phyloP scores from a whole-genome alignment of 2,797 vertebrate species.

The Phaenicophaeus curvirostris region DNA sequence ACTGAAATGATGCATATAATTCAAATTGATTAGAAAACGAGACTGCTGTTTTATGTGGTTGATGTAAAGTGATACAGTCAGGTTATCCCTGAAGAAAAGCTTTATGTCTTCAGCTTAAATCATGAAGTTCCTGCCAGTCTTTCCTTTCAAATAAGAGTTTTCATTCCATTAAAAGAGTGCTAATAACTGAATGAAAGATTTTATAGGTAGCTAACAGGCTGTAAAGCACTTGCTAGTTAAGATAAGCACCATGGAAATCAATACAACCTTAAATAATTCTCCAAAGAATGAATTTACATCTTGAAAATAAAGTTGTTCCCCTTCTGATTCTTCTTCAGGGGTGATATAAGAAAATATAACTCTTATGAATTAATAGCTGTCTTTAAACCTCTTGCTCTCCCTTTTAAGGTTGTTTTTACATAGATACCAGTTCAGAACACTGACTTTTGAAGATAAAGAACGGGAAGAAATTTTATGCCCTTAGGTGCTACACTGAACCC shows the following conservation, averaged over 20 bases:
- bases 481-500: not conserved
- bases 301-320: not conserved
- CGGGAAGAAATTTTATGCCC: not conserved
- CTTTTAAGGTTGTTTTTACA: not conserved
- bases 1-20: constrained; percentile 25
- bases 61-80: not conserved
- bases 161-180: not conserved
- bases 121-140: not conserved
- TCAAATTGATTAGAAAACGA: not conserved
- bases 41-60: not conserved
- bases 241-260: not conserved
- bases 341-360: not conserved
- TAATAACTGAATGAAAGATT: not conserved
- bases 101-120: not conserved
- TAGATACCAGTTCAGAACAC: not conserved
- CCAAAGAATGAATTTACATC: not conserved
- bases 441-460: not conserved
- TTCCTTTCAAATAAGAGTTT: not conserved
- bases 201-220: not conserved
- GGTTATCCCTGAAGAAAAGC: not conserved
- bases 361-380: not conserved
- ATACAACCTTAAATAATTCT: not conserved
- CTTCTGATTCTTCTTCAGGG: not conserved
- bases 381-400: not conserved
- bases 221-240: not conserved